Conservation (phyloP, 2,797 vertebrate genomes). For the Oreochromis grahami region DNA sequence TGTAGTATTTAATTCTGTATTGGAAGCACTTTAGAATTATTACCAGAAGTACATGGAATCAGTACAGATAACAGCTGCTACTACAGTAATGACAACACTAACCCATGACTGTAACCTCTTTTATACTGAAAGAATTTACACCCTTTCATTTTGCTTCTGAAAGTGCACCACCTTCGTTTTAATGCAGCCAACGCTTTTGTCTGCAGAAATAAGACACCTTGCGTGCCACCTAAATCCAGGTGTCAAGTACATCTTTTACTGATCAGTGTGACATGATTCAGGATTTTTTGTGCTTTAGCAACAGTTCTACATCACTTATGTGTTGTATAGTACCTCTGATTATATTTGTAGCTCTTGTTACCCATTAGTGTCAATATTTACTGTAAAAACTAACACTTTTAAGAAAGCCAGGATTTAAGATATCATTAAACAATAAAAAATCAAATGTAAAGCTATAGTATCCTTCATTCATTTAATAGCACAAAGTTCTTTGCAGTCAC, state of each 20-base stretch:
- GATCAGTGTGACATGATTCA: neutral
- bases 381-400: neutral
- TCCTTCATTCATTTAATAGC: neutral
- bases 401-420: neutral
- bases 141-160: neutral
- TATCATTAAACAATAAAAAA: neutral
- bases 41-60: neutral
- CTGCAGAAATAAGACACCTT: neutral
- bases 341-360: neutral
- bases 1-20: rapidly evolving
- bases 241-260: neutral
- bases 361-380: neutral
- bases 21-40: neutral
- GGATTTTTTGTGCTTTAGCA: neutral
- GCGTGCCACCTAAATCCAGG: neutral
- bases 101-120: rapidly evolving
- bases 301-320: rapidly evolving
- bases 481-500: neutral
- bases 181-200: neutral
- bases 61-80: neutral
- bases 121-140: neutral
- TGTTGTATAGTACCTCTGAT: neutral
- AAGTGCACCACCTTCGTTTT: neutral
- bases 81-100: neutral
- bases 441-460: neutral